Conservation (phyloP, 2,797 vertebrate genomes). For the Rhincodon typus region DNA sequence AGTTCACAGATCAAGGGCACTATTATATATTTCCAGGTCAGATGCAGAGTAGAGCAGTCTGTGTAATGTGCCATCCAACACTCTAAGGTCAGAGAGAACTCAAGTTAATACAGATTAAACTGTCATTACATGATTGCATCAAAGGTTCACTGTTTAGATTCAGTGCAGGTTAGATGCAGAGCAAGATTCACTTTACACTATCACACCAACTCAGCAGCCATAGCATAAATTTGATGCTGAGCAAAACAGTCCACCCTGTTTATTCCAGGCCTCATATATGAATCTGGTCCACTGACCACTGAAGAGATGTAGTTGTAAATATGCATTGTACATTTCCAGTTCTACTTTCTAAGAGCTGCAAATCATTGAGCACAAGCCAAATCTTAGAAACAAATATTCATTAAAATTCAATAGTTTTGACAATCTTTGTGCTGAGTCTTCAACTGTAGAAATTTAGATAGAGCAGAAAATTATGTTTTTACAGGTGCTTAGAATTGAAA, state of each 20-base stretch:
- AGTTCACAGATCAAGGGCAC: neutral
- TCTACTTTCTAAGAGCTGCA: neutral
- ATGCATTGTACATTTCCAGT: neutral
- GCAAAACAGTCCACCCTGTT: neutral
- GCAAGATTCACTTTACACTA: neutral
- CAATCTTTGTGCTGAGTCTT: slow-evolving; percentile 24
- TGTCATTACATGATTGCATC: neutral
- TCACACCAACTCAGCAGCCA: neutral
- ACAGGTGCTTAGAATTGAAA: slow-evolving; percentile 31
- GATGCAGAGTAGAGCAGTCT: neutral
- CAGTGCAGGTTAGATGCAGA: neutral
- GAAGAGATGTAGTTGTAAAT: too few relatives aligned
- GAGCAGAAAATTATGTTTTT: slow-evolving; percentile 28
- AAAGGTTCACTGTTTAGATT: neutral
- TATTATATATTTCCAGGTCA: neutral
- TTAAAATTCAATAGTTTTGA: slow-evolving; percentile 22
- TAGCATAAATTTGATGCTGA: neutral
- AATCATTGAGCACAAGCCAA: neutral
- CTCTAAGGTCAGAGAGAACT: neutral
- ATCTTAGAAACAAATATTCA: slow-evolving; percentile 5
- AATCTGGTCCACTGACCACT: neutral
- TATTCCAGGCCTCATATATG: neutral
- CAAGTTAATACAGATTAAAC: neutral
- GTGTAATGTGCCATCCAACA: neutral
- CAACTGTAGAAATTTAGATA: slow-evolving; percentile 27